A percentile compares a stretch with the other conserved stretches of the same genome.
Conservation (phyloP, 2,113 vertebrate genomes). For the Corythaeola cristata region DNA sequence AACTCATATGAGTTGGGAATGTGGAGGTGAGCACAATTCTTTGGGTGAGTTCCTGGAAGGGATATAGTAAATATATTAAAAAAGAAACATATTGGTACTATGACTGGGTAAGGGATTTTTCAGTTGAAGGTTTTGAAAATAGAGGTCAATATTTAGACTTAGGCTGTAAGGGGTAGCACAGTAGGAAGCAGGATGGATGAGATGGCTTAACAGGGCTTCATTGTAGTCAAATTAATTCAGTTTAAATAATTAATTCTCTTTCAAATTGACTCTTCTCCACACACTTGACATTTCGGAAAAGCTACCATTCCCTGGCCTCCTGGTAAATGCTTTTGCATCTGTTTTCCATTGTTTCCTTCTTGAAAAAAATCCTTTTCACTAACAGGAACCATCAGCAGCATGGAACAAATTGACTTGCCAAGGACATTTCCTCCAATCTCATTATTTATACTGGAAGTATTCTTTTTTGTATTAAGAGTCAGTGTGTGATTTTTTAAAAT, state of each 20-base stretch:
- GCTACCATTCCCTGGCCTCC: conserved; percentile 11
- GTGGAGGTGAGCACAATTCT: not conserved
- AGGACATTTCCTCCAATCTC: conserved; percentile 57
- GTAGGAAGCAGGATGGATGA: conserved; percentile 10
- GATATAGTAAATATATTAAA: not conserved
- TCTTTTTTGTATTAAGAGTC: not conserved
- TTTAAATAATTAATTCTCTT: conserved; percentile 61
- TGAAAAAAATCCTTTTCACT: conserved; percentile 49
- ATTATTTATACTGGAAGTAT: conserved; percentile 20
- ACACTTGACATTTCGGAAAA: conserved; percentile 49
- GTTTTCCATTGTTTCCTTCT: conserved; percentile 68
- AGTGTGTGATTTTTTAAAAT: not conserved
- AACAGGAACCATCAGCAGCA: conserved; percentile 60
- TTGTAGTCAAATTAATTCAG: conserved; percentile 46
- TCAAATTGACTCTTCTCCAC: conserved; percentile 38
- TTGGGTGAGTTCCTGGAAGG: not conserved
- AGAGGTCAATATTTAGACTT: not conserved
- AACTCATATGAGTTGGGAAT: not conserved
- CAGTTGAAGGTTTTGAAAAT: not conserved
- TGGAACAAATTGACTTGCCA: conserved; percentile 58
- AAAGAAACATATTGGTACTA: not conserved
- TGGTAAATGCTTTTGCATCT: conserved; percentile 69
- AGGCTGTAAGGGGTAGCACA: not conserved
- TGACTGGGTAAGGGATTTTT: not conserved
- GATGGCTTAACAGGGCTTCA: not conserved